A percentile compares a stretch with the other conserved stretches of the same genome.
Conservation (phyloP, 2,113 vertebrate species). For the Eulemur macaco region DNA sequence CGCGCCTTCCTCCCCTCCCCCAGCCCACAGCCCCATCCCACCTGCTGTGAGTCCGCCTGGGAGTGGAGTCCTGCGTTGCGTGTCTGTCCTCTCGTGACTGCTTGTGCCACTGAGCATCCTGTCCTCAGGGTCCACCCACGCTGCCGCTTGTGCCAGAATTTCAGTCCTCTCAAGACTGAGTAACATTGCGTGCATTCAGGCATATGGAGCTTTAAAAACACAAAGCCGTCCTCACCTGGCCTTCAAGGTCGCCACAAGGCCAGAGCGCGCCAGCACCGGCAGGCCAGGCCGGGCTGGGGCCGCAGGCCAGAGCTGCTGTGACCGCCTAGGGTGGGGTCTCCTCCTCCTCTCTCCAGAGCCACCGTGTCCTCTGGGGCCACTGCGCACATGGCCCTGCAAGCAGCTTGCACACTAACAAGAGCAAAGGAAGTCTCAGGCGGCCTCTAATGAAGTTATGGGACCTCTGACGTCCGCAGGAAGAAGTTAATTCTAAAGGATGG, state of each 20-base stretch:
- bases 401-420: neutral
- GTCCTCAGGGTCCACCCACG: accelerated
- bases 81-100: neutral
- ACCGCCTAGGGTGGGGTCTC: neutral
- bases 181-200: accelerated
- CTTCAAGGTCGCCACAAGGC: neutral
- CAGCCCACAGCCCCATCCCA: neutral
- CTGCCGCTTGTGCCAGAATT: accelerated
- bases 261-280: accelerated
- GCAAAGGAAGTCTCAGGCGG: neutral
- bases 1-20: neutral
- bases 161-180: neutral
- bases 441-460: neutral
- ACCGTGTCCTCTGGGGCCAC: neutral
- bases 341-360: neutral
- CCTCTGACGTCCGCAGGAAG: too few relatives aligned
- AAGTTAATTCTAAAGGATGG: neutral
- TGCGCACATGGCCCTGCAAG: neutral
- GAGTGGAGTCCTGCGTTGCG: accelerated
- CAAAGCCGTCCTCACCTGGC: neutral
- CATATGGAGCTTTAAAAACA: accelerated
- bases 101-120: accelerated
- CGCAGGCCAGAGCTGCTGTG: accelerated
- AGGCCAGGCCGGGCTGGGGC: neutral
- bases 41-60: neutral